Evolutionary conservation across 1,140 invertebrate genomes (phyloP).

Genomic region (Drosophila pectinifera): DNA sequence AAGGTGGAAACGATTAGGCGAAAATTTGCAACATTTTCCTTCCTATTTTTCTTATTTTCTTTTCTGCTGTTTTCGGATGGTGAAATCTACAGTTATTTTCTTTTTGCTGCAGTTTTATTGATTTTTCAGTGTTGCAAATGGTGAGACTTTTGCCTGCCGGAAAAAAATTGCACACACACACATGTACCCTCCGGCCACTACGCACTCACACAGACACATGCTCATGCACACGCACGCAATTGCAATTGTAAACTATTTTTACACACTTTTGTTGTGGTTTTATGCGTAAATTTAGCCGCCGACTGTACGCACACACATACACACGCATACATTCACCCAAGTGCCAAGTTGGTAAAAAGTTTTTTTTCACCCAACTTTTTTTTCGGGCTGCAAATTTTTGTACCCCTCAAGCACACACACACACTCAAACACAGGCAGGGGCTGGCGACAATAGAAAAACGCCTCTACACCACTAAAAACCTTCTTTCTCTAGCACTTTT

Average conservation of each 20-base stretch:
- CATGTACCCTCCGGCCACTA: slow-evolving; percentile 7
- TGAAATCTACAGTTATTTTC: slow-evolving; percentile 71
- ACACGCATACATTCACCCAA: slow-evolving; percentile 28
- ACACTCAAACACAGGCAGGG: slow-evolving; percentile 30
- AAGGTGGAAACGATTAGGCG: slow-evolving; percentile 36
- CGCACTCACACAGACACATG: slow-evolving; percentile 34
- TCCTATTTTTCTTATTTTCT: slow-evolving; percentile 3
- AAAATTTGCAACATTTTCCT: slow-evolving; percentile 1
- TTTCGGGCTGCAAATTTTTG: slow-evolving; percentile 69
- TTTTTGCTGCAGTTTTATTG: slow-evolving; percentile 72
- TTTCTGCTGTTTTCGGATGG: slow-evolving; percentile 27
- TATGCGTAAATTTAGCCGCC: slow-evolving; percentile 62
- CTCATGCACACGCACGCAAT: slow-evolving; percentile 38
- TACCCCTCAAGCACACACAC: slow-evolving; percentile 48
- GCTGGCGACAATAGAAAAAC: slow-evolving; percentile 45
- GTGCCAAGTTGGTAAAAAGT: slow-evolving; percentile 63
- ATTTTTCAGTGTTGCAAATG: slow-evolving; percentile 82
- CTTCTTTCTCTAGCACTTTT: slow-evolving; percentile 17
- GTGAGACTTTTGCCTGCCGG: slow-evolving; percentile 56
- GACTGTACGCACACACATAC: slow-evolving; percentile 60
- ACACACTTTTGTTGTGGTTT: slow-evolving; percentile 73
- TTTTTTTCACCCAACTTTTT: slow-evolving; percentile 60
- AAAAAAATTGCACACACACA: slow-evolving; percentile 68
- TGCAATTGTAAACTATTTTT: slow-evolving; percentile 76
- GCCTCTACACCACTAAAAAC: slow-evolving; percentile 34